phyloP scores from a whole-genome alignment of 2,797 vertebrate genomes.

The Microhierax caerulescens region DNA sequence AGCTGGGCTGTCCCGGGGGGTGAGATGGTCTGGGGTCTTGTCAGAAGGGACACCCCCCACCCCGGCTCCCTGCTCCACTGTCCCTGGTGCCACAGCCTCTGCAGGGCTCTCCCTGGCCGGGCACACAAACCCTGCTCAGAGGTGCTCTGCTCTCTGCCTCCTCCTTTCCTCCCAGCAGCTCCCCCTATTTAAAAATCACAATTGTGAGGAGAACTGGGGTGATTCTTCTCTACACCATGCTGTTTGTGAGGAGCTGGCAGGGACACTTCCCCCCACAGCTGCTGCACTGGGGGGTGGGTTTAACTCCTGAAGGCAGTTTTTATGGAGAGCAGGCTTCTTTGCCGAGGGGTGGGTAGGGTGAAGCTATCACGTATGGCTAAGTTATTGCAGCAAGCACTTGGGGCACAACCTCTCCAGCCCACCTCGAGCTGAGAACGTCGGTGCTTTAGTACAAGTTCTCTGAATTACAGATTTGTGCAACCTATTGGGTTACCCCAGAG shows the following conservation, averaged over 20 bases:
- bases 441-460: background rate
- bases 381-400: background rate
- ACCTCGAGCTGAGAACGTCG: background rate
- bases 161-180: background rate
- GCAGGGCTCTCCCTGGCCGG: background rate
- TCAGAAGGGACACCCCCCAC: background rate
- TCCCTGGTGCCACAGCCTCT: background rate
- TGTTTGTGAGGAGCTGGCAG: background rate
- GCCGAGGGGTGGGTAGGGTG: background rate
- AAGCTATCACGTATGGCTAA: background rate
- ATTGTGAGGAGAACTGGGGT: background rate
- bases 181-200: background rate
- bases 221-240: background rate
- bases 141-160: background rate
- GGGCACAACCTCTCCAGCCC: background rate
- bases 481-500: background rate
- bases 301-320: background rate
- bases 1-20: fast-evolving
- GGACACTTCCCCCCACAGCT: background rate
- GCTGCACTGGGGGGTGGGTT: background rate
- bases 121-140: background rate
- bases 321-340: background rate
- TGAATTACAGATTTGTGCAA: background rate
- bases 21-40: background rate
- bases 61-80: background rate